Percentiles rank a stretch among this genome's conserved stretches.
Evolutionary conservation across 2,113 vertebrate species (phyloP).

Genomic region (Hippocampus abdominalis): DNA sequence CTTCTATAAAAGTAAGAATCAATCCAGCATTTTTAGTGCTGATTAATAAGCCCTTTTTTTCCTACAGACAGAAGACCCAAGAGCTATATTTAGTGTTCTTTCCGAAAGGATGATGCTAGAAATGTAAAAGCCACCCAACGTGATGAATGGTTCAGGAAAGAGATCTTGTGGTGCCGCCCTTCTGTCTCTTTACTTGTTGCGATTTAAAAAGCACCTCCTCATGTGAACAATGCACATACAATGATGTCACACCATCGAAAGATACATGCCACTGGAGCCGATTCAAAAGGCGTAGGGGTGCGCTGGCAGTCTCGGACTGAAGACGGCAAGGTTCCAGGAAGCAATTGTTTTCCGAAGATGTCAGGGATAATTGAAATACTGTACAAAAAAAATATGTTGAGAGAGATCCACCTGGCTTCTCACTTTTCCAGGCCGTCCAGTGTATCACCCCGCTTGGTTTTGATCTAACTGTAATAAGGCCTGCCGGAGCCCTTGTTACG

Average conservation of each 20-base stretch:
- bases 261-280: slow-evolving; percentile 50
- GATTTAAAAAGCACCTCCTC: slow-evolving; percentile 50
- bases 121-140: not conserved
- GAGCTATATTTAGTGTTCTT: not conserved
- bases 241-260: slow-evolving; percentile 57
- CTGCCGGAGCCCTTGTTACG: slow-evolving; percentile 16
- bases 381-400: slow-evolving; percentile 14
- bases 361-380: slow-evolving; percentile 15
- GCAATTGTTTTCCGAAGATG: slow-evolving; percentile 45
- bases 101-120: not conserved
- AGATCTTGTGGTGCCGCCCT: slow-evolving; percentile 29
- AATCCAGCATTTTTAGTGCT: too few species aligned
- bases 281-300: slow-evolving; percentile 60
- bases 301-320: slow-evolving; percentile 49
- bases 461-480: not conserved
- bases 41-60: not conserved
- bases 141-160: not conserved
- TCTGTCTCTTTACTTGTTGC: slow-evolving; percentile 36
- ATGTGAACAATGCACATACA: slow-evolving; percentile 39
- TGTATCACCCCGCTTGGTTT: slow-evolving; percentile 12
- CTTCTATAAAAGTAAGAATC: too few species aligned
- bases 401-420: slow-evolving; percentile 16
- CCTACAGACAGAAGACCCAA: not conserved
- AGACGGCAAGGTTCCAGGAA: slow-evolving; percentile 51
- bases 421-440: slow-evolving; percentile 45